Evolutionary conservation across 2,888 invertebrate species (phyloP).

Genomic region (Drosophila hawaiiensis): DNA sequence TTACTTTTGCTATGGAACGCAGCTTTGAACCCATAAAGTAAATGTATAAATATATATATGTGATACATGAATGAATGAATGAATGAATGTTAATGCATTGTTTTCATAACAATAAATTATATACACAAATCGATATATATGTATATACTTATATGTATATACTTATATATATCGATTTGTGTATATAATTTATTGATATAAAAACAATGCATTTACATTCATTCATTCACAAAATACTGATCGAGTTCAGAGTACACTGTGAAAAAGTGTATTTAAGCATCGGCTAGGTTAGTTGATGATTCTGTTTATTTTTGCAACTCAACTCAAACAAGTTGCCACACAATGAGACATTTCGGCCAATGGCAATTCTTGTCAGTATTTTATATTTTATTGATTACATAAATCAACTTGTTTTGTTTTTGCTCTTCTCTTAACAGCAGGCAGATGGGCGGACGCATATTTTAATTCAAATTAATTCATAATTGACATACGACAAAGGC

Average conservation of each 20-base stretch:
- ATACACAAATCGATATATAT: too few species aligned
- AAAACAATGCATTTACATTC: not conserved
- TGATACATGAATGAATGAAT: too few species aligned
- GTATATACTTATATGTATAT: not conserved
- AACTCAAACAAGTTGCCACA: conserved; percentile 69
- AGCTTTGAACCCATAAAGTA: not conserved
- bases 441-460: conserved; percentile 29
- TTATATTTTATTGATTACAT: conserved; percentile 70
- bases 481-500: conserved; percentile 47
- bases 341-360: conserved; percentile 59
- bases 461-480: conserved; percentile 41
- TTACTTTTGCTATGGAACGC: not conserved
- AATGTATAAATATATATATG: not conserved
- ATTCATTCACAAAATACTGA: not conserved
- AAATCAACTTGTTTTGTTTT: conserved; percentile 63
- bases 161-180: not conserved
- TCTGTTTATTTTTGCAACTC: conserved; percentile 20
- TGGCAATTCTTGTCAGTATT: conserved; percentile 57
- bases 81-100: too few species aligned
- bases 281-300: not conserved
- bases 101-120: too few species aligned
- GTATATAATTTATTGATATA: not conserved
- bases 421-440: conserved; percentile 32
- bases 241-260: not conserved
- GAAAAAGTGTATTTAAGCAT: conserved; percentile 18